These are phyloP conservation scores for Drymonia ruficornis DNA, from an alignment of 2,888 invertebrate genomes.

Conservation along the genomic window DNA sequence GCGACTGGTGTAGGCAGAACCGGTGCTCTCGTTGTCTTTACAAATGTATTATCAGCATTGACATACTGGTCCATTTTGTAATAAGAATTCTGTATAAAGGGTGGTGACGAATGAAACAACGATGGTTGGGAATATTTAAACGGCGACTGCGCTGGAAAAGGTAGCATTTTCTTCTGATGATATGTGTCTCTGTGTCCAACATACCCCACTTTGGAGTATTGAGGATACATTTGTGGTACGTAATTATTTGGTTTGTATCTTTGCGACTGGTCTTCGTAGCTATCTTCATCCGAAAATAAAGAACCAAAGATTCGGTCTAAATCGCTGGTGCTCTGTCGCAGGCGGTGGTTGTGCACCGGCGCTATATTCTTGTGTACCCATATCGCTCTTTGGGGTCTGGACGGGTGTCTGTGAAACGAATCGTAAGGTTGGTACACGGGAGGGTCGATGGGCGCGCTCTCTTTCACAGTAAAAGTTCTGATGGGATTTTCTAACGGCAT, in stretches of 20 bases:
- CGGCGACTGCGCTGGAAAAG: conserved; percentile 51
- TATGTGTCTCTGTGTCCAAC: conserved; percentile 52
- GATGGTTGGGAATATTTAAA: conserved; percentile 56
- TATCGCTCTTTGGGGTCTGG: conserved; percentile 61
- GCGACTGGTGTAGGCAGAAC: conserved; percentile 62
- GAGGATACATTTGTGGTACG: conserved; percentile 43
- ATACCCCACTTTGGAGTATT: conserved; percentile 60
- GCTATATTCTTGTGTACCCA: conserved; percentile 75
- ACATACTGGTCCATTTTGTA: conserved; percentile 40
- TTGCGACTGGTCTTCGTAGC: conserved; percentile 45
- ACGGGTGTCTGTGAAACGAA: conserved; percentile 23
- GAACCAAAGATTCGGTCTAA: conserved; percentile 74
- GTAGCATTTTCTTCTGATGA: conserved; percentile 56
- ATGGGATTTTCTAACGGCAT: conserved; percentile 82
- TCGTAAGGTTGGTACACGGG: conserved; percentile 38
- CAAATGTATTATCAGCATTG: conserved; percentile 51
- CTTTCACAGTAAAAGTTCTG: conserved; percentile 87
- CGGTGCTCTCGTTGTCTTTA: conserved; percentile 65
- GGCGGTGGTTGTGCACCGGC: conserved; percentile 48
- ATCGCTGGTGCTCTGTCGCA: conserved; percentile 30
- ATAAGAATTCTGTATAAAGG: conserved; percentile 54
- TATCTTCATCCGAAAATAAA: conserved; percentile 68
- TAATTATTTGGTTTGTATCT: conserved; percentile 52
- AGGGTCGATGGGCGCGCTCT: conserved; percentile 59
- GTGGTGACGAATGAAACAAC: conserved; percentile 47